Conservation (phyloP, 2,888 invertebrate genomes). For the Notodonta dromedarius region DNA sequence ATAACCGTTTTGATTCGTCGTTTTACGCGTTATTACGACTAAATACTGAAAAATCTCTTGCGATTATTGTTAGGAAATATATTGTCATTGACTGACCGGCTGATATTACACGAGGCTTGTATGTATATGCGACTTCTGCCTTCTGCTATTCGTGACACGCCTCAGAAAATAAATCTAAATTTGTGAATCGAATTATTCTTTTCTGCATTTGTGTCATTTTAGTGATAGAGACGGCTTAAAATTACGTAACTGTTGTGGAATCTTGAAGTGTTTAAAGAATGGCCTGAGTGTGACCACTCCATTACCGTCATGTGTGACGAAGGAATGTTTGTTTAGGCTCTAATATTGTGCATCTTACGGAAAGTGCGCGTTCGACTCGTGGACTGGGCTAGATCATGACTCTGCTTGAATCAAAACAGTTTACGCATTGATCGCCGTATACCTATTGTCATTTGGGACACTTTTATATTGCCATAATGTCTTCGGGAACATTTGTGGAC, state of each 20-base stretch:
- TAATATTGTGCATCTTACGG: conserved; percentile 80
- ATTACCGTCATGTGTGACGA: conserved; percentile 84
- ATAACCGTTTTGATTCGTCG: conserved; percentile 69
- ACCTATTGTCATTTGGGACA: conserved; percentile 81
- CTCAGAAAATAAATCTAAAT: conserved; percentile 83
- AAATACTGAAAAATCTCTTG: conserved; percentile 68
- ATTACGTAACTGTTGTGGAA: conserved; percentile 85
- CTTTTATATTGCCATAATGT: conserved; percentile 84
- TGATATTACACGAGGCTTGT: conserved; percentile 85
- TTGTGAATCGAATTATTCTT: conserved; percentile 80
- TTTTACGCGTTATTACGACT: conserved; percentile 69
- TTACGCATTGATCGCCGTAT: conserved; percentile 79
- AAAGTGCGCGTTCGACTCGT: conserved; percentile 79
- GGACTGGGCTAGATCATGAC: conserved; percentile 81
- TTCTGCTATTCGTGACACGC: conserved; percentile 84
- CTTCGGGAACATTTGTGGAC: conserved; percentile 97
- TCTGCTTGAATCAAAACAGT: conserved; percentile 80
- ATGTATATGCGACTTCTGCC: conserved; percentile 83
- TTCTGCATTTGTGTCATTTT: conserved; percentile 81
- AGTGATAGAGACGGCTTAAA: conserved; percentile 79
- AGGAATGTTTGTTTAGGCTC: conserved; percentile 84
- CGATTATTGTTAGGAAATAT: conserved; percentile 78
- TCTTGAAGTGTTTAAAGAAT: conserved; percentile 82
- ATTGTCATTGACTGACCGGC: conserved; percentile 85
- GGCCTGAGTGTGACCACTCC: conserved; percentile 83